These are phyloP conservation scores for Delia radicum DNA, from an alignment of 1,140 invertebrate genomes.

Conservation along the genomic window DNA sequence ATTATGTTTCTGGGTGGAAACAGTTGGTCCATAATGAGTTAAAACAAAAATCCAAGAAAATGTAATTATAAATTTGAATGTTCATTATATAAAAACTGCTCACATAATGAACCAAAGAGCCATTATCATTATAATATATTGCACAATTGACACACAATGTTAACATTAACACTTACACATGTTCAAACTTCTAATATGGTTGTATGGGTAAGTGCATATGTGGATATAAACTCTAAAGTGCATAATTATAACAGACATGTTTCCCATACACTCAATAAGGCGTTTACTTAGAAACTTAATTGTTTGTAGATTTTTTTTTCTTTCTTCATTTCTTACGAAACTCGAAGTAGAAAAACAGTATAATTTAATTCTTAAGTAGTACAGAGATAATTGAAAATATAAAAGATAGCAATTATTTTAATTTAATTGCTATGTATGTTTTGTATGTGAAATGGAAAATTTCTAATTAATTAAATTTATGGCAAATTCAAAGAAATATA, in stretches of 20 bases:
- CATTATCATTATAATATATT: too few relatives aligned
- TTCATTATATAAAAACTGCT: too few relatives aligned
- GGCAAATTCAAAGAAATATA: background rate
- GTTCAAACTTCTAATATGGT: background rate
- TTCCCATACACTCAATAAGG: background rate
- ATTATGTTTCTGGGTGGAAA: too few relatives aligned
- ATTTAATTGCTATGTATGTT: background rate
- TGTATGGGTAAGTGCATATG: background rate
- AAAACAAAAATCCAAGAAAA: too few relatives aligned
- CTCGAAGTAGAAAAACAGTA: background rate
- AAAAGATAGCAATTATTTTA: background rate
- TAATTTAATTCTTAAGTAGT: background rate
- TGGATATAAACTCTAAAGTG: background rate
- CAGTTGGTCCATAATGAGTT: too few relatives aligned
- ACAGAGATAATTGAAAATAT: background rate
- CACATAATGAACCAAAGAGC: too few relatives aligned
- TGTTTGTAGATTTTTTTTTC: background rate
- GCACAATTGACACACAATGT: too few relatives aligned
- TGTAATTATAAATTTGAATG: too few relatives aligned
- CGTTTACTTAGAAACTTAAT: background rate
- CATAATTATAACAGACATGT: background rate
- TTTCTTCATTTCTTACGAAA: background rate
- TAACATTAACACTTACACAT: too few relatives aligned
- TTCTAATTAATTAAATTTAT: background rate
- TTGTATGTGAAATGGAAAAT: too few relatives aligned